Evolutionary conservation across 2,797 vertebrate genomes (phyloP), one percentile per base, ranked within the genome.

Genomic region (Centropyge bicolor): DNA sequence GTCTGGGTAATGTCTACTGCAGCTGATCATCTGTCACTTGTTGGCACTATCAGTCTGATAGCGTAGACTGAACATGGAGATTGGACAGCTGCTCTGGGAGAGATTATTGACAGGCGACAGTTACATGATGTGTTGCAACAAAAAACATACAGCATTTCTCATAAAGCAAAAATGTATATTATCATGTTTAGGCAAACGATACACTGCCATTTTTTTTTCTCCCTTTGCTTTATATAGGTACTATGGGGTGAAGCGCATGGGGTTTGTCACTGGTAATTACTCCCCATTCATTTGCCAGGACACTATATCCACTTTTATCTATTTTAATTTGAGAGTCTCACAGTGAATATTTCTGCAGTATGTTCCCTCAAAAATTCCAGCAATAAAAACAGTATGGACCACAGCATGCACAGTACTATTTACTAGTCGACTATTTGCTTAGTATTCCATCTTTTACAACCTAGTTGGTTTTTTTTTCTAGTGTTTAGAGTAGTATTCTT

Each of bases 11-110:
- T 89, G 94, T 95, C 91, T 82, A 82, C 86, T 89, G 84, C 93
- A 92, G 91, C 92, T 88, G 89, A 92, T 94, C 85, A 38, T 93
- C 92, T 92, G 89, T 93, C 95, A 95, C 94, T 93, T 88, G 80
- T 60, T 89, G 77, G 66, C 81, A 38, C 92, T 94, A 93, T 92
- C 92, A 90, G 69, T 66, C 52, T 93, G 93, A 95, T 94, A 91
- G 91, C 83, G 83, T 68, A 74, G 86, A 87, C 89, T 85, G 68
- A 83, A 87, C 77, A 72, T 31, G 83, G 72, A 62, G 52, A 68
- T 80, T 59, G 76, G 66, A 41, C n/a, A 19, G n/a, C 49, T 64
- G 41, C 41, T 60, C 60, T 8, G 19, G 20, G 45, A 63, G 9
- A 74, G 63, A 46, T 78, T 70, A 81, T 73, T 86, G 80, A 75